A percentile compares a stretch with the other conserved stretches of the same genome.
Conservation (phyloP, 2,113 vertebrate genomes). For the Psilopogon haemacephalus region DNA sequence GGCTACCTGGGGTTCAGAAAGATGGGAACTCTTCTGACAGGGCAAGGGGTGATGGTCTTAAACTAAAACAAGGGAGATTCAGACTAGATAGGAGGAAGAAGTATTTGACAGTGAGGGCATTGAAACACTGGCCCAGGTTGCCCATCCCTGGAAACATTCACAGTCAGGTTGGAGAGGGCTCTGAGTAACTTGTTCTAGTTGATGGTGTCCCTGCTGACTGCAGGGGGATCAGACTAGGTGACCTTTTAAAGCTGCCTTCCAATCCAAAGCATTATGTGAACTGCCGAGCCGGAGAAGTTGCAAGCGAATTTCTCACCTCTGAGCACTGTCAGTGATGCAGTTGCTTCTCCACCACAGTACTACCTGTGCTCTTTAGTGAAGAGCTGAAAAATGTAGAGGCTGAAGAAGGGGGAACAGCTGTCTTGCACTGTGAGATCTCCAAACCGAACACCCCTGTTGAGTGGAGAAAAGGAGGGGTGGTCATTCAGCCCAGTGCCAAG, state of each 20-base stretch:
- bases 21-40: not conserved
- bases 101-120: not conserved
- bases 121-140: not conserved
- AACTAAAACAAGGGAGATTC: not conserved
- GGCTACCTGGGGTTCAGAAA: not conserved
- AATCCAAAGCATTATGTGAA: not conserved
- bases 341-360: constrained; percentile 67
- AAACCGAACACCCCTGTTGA: constrained; percentile 74
- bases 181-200: not conserved
- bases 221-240: not conserved
- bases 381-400: constrained; percentile 81
- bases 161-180: not conserved
- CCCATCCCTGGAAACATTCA: not conserved
- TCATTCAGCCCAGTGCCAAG: constrained; percentile 82
- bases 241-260: not conserved
- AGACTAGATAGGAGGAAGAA: not conserved
- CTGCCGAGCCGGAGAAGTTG: not conserved
- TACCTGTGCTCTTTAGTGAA: constrained; percentile 79
- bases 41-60: not conserved
- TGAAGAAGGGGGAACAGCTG: constrained; percentile 78
- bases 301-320: not conserved
- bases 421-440: constrained; percentile 82
- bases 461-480: constrained; percentile 86
- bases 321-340: not conserved
- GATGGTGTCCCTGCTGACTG: not conserved